Conservation (phyloP, 2,888 invertebrate species). For the Hecatera dysodea region DNA sequence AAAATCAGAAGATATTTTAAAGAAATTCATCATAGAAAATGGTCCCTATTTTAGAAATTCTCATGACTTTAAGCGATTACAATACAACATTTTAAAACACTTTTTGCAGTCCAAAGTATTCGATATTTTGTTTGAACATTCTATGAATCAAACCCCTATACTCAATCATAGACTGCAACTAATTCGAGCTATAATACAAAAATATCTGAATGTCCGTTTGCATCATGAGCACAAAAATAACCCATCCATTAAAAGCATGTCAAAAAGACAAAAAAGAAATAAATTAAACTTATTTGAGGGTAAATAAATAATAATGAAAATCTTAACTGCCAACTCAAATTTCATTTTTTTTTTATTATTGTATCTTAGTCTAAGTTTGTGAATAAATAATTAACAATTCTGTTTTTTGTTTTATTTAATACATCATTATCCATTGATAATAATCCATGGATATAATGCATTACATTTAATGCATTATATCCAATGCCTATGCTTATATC, state of each 20-base stretch:
- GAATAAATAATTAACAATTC: not conserved
- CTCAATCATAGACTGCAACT: not conserved
- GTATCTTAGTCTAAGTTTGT: not conserved
- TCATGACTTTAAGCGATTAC: not conserved
- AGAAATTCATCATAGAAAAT: not conserved
- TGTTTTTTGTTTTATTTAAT: not conserved
- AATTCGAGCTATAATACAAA: constrained; percentile 24
- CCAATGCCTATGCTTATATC: not conserved
- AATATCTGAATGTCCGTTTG: constrained; percentile 23
- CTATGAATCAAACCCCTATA: constrained; percentile 15
- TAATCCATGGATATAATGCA: no score
- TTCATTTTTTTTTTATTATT: no score
- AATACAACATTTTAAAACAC: not conserved
- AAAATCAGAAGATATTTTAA: not conserved
- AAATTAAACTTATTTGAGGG: constrained; percentile 5
- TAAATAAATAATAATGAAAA: no score
- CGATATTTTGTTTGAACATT: not conserved
- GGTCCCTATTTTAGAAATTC: not conserved
- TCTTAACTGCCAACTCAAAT: no score
- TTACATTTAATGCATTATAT: not conserved
- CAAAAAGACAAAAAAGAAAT: constrained; percentile 16
- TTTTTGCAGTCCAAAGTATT: not conserved
- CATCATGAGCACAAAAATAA: constrained; percentile 25
- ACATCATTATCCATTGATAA: no score
- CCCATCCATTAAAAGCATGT: not conserved